phyloP scores from a whole-genome alignment of 2,113 vertebrate genomes.

The Thamnophis sirtalis region DNA sequence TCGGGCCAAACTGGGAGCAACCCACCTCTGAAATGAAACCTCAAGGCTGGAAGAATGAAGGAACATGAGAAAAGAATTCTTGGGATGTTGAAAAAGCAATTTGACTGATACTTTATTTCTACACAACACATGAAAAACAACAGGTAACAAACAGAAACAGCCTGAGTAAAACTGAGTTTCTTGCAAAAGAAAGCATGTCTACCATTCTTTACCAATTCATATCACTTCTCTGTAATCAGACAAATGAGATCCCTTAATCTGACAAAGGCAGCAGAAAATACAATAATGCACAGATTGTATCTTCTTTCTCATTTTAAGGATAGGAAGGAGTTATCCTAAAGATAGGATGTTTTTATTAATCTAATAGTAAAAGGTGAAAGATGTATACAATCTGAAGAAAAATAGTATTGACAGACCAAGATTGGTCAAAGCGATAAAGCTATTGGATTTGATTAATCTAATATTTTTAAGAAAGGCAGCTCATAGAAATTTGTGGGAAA shows the following conservation, averaged over 20 bases:
- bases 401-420: not conserved
- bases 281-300: not conserved
- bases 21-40: not conserved
- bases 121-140: not conserved
- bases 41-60: not conserved
- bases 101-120: not conserved
- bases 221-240: not conserved
- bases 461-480: not conserved
- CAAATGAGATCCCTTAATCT: not conserved
- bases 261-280: not conserved
- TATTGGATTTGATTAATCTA: not conserved
- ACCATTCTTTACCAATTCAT: not conserved
- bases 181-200: not conserved
- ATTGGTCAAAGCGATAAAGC: not conserved
- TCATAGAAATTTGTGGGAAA: not conserved
- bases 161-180: not conserved
- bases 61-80: not conserved
- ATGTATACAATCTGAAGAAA: not conserved
- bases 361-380: not conserved
- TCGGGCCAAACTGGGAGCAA: too few species aligned
- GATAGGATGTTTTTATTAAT: not conserved
- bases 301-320: not conserved
- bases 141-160: not conserved
- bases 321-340: not conserved
- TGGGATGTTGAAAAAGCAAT: not conserved